These are phyloP conservation scores for Seriola dumerili DNA, from an alignment of 2,113 vertebrate genomes.

Conservation along the genomic window DNA sequence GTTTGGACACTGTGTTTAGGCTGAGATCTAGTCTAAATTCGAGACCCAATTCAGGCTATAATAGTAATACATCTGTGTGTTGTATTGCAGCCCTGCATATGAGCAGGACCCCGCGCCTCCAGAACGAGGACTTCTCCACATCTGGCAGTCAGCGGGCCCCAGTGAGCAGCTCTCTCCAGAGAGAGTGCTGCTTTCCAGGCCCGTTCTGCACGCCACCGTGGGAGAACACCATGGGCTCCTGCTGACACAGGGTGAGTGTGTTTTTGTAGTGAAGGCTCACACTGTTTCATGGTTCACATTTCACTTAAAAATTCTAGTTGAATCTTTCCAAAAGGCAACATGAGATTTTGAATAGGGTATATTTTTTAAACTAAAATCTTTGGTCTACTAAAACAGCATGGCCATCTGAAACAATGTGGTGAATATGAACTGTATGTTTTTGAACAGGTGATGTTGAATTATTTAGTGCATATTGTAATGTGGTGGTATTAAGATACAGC, in stretches of 20 bases:
- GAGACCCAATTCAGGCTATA: neutral
- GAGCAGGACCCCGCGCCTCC: slow-evolving; percentile 81
- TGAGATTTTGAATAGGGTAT: neutral
- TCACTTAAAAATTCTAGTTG: neutral
- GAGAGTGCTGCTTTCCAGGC: slow-evolving; percentile 87
- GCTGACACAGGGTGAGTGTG: slow-evolving; percentile 88
- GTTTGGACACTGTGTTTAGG: neutral
- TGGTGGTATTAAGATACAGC: neutral
- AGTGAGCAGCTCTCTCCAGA: slow-evolving; percentile 85
- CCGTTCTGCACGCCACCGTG: slow-evolving; percentile 91
- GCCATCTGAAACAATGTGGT: neutral
- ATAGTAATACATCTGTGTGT: neutral
- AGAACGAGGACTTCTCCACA: slow-evolving; percentile 90
- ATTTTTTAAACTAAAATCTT: too few relatives aligned
- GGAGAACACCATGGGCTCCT: slow-evolving; percentile 92
- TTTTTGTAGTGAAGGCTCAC: neutral
- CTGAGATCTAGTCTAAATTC: neutral
- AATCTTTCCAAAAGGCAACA: too few relatives aligned
- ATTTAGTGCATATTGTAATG: too few relatives aligned
- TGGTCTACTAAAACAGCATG: too few relatives aligned
- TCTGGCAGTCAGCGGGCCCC: slow-evolving; percentile 87
- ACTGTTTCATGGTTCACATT: neutral
- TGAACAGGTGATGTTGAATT: too few relatives aligned
- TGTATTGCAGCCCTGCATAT: slow-evolving; percentile 54
- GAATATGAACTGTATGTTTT: too few relatives aligned